Percentiles rank a stretch among this genome's conserved stretches.
Conservation (phyloP, 2,888 invertebrate genomes). For the Eledone cirrhosa region DNA sequence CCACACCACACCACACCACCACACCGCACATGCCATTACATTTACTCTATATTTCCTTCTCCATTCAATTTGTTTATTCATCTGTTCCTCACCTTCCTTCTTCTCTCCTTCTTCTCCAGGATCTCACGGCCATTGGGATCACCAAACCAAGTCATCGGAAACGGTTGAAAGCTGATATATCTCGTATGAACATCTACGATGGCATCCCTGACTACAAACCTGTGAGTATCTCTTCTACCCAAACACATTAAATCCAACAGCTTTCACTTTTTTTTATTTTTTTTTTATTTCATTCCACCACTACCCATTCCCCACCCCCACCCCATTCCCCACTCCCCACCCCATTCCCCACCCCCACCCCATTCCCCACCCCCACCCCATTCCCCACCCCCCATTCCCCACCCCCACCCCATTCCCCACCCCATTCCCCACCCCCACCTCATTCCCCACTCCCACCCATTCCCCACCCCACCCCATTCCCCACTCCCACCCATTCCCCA, state of each 20-base stretch:
- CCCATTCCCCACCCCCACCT: background rate
- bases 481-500: no score
- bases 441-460: no score
- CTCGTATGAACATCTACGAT: constrained; percentile 90
- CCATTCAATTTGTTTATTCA: background rate
- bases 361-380: background rate
- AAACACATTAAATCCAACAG: no score
- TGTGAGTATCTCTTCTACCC: constrained; percentile 43
- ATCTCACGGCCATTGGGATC: constrained; percentile 78
- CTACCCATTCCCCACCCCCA: no score
- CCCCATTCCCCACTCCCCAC: background rate
- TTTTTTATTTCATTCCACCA: background rate
- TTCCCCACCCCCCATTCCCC: background rate
- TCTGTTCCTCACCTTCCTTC: background rate
- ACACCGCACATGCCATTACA: background rate
- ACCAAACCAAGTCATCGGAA: constrained; percentile 98
- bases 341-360: background rate
- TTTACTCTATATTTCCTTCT: no score
- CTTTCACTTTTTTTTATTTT: background rate
- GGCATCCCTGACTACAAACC: constrained; percentile 81
- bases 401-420: background rate
- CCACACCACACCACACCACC: no score
- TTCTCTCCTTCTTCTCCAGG: constrained; percentile 62
- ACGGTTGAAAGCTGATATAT: constrained; percentile 94
- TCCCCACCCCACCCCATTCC: no score